phyloP scores from a whole-genome alignment of 2,888 invertebrate species.

The Troides oblongomaculatus region DNA sequence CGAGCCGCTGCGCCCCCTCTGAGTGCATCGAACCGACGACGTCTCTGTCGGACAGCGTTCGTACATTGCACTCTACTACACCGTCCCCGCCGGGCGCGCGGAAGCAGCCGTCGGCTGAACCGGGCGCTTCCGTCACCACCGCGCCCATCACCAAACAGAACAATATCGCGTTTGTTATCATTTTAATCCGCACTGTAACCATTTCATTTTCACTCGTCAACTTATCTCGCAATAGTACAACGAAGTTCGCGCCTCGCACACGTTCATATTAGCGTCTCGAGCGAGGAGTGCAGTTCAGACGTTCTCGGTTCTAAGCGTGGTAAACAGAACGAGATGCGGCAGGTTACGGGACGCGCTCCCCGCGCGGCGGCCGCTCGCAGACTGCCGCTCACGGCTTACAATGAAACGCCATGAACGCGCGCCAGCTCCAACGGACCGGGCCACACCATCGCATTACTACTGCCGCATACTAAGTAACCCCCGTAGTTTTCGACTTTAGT shows the following conservation, averaged over 20 bases:
- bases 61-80: conserved; percentile 82
- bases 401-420: conserved; percentile 73
- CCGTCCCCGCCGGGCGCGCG: conserved; percentile 66
- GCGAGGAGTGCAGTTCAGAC: conserved; percentile 53
- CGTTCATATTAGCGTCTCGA: conserved; percentile 61
- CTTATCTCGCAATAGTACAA: conserved; percentile 61
- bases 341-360: conserved; percentile 55
- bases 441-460: conserved; percentile 63
- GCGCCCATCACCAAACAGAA: conserved; percentile 79
- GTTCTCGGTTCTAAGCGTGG: conserved; percentile 55
- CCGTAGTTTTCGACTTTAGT: conserved; percentile 65
- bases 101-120: conserved; percentile 69
- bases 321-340: conserved; percentile 51
- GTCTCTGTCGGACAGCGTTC: conserved; percentile 84
- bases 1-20: conserved; percentile 87
- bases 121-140: conserved; percentile 75
- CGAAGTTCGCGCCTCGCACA: conserved; percentile 53
- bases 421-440: conserved; percentile 43
- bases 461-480: conserved; percentile 74
- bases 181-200: conserved; percentile 75
- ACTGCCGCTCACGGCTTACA: conserved; percentile 62
- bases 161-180: conserved; percentile 76
- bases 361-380: conserved; percentile 70
- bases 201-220: conserved; percentile 74
- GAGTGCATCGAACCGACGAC: conserved; percentile 81